Conservation (phyloP, 1,140 invertebrate genomes). For the Thaumetopoea pityocampa region DNA sequence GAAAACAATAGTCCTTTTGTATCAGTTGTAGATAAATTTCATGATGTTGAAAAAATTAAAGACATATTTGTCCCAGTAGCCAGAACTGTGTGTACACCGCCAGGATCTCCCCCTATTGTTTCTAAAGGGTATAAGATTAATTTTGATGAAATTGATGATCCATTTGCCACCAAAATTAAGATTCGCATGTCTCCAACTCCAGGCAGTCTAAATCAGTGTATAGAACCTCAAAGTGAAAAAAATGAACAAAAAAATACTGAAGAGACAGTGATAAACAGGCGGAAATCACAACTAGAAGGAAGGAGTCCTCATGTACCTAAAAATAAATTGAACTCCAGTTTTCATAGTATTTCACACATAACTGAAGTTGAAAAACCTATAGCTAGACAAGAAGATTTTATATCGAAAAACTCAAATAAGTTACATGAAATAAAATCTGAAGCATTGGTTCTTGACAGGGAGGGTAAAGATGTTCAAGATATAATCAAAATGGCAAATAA, state of each 20-base stretch:
- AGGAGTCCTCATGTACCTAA: slow-evolving; percentile 23
- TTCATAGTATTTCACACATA: neutral
- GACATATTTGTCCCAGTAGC: slow-evolving; percentile 21
- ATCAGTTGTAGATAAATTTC: slow-evolving; percentile 18
- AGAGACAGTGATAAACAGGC: slow-evolving; percentile 30
- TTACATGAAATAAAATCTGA: no score
- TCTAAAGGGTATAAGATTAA: slow-evolving; percentile 60
- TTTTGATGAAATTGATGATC: slow-evolving; percentile 60
- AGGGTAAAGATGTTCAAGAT: no score
- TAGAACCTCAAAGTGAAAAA: slow-evolving; percentile 9
- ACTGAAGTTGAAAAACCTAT: neutral
- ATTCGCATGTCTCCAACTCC: slow-evolving; percentile 46
- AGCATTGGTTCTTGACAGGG: no score
- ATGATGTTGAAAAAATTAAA: slow-evolving; percentile 22
- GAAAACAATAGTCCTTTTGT: slow-evolving; percentile 46
- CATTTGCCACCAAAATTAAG: slow-evolving; percentile 60
- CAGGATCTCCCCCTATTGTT: slow-evolving; percentile 31
- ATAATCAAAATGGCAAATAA: no score
- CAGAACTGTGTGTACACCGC: slow-evolving; percentile 10
- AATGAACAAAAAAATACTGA: slow-evolving; percentile 7
- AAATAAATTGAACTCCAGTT: slow-evolving; percentile 31
- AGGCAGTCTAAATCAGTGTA: slow-evolving; percentile 13
- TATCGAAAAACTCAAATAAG: no score
- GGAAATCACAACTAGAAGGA: slow-evolving; percentile 38
- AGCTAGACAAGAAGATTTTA: no score